Evolutionary conservation across 2,888 invertebrate species (phyloP).

Genomic region (Pilophorus perplexus): DNA sequence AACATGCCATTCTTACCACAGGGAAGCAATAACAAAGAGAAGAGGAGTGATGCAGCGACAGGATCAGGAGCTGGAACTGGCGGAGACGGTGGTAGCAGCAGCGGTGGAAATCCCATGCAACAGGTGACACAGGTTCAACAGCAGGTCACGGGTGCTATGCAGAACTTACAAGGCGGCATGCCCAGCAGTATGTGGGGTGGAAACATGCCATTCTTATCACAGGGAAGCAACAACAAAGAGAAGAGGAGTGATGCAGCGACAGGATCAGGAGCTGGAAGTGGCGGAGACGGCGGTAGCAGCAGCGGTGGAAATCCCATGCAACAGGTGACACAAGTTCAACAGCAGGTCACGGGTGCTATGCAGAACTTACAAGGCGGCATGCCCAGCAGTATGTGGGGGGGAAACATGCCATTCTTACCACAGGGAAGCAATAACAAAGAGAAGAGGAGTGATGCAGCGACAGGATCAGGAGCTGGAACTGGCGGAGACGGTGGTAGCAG

Average conservation of each 20-base stretch:
- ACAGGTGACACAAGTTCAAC: background rate
- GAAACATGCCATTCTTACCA: slow-evolving; percentile 18
- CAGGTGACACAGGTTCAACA: slow-evolving; percentile 1
- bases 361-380: background rate
- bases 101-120: slow-evolving; percentile 3
- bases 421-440: slow-evolving; percentile 2
- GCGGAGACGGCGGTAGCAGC: no score
- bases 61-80: background rate
- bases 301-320: background rate
- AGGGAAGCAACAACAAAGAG: background rate
- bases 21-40: background rate
- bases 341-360: background rate
- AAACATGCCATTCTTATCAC: background rate
- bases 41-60: slow-evolving; percentile 13
- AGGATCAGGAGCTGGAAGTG: background rate
- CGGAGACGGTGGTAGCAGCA: background rate
- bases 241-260: background rate
- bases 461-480: background rate
- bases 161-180: background rate
- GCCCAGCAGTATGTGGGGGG: background rate
- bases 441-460: background rate
- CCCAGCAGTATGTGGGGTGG: slow-evolving; percentile 8
- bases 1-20: slow-evolving; percentile 26
- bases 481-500: background rate
- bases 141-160: background rate